These are phyloP conservation scores for Sebastes itinus DNA, from an alignment of 2,797 vertebrate species.

Conservation along the genomic window DNA sequence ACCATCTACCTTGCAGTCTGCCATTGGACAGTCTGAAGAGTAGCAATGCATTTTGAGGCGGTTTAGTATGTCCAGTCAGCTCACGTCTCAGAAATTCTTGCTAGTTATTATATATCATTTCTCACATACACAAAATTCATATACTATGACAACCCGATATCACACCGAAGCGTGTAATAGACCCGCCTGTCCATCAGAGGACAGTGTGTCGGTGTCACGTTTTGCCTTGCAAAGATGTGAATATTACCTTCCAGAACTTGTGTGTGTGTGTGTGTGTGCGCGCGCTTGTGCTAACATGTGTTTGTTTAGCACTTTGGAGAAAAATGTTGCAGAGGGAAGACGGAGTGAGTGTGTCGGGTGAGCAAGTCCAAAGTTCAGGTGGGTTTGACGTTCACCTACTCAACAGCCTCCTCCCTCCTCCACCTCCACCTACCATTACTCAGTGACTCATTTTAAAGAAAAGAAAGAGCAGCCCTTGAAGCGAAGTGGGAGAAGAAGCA, in stretches of 20 bases:
- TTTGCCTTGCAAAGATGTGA: too few species aligned
- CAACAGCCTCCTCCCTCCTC: background rate
- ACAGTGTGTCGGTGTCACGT: too few species aligned
- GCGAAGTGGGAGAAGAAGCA: background rate
- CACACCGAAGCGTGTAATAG: too few species aligned
- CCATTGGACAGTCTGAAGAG: too few species aligned
- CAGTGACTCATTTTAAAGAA: background rate
- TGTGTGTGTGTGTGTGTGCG: background rate
- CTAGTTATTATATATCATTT: accelerated
- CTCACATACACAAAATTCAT: too few species aligned
- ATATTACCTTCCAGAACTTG: background rate
- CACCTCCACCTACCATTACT: background rate
- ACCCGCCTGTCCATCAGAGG: too few species aligned
- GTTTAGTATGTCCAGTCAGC: too few species aligned
- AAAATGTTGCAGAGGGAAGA: background rate
- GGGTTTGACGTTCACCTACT: background rate
- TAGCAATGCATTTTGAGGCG: too few species aligned
- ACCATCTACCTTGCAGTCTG: too few species aligned
- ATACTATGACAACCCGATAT: too few species aligned
- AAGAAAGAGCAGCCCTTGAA: background rate
- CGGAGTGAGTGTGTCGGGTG: background rate
- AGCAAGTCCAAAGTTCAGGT: background rate
- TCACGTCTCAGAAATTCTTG: too few species aligned
- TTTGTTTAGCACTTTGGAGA: background rate
- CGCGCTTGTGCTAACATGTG: background rate